Evolutionary conservation across 2,113 vertebrate genomes (phyloP).

Genomic region (Sebastes schlegelii): DNA sequence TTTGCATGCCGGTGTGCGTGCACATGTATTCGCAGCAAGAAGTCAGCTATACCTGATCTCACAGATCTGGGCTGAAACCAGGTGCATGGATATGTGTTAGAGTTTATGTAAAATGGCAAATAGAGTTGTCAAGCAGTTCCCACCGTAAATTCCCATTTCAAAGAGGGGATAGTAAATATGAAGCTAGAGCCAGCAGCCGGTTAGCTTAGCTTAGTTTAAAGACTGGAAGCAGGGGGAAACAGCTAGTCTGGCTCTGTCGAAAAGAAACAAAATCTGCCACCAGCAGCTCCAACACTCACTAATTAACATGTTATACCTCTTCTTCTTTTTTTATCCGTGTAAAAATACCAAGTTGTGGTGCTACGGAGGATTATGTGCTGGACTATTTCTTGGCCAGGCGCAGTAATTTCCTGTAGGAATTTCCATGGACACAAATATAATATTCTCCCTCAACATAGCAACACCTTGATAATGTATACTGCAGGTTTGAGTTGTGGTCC

Average conservation of each 20-base stretch:
- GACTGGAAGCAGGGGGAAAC: neutral
- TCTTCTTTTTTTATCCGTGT: neutral
- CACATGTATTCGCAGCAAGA: slow-evolving; percentile 33
- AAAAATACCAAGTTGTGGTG: neutral
- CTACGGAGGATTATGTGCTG: neutral
- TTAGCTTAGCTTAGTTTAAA: neutral
- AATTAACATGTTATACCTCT: neutral
- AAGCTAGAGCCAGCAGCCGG: neutral
- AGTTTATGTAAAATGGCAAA: neutral
- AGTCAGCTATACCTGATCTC: slow-evolving; percentile 22
- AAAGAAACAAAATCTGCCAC: neutral
- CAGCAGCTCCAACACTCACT: neutral
- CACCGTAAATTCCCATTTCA: too few species aligned
- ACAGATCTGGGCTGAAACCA: slow-evolving; percentile 10
- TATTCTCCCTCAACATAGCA: neutral
- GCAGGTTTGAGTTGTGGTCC: neutral
- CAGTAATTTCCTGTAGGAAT: neutral
- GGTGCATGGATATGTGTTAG: neutral
- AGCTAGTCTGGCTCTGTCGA: neutral
- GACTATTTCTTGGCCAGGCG: neutral
- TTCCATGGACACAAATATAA: neutral
- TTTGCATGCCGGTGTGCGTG: slow-evolving; percentile 25
- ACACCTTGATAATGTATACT: neutral
- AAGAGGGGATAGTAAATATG: too few species aligned
- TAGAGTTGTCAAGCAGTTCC: neutral